Evolutionary conservation across 2,888 invertebrate genomes (phyloP).

Genomic region (Epinotia demarniana): DNA sequence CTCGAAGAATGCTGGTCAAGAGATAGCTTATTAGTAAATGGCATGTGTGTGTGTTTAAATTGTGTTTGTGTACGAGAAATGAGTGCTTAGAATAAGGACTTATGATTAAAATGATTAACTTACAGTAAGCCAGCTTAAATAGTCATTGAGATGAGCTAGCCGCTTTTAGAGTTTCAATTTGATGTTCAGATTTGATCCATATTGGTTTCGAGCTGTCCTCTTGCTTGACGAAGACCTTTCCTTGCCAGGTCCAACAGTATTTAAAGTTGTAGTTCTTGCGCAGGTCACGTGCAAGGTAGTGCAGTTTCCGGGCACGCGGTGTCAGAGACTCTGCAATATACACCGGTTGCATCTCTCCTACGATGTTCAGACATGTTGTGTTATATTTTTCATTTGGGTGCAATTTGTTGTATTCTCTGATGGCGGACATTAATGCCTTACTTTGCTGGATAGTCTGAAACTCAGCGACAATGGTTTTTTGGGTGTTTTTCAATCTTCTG

Average conservation of each 20-base stretch:
- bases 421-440: not conserved
- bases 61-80: not conserved
- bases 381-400: conserved; percentile 2
- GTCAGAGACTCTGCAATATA: conserved; percentile 1
- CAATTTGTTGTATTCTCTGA: not conserved
- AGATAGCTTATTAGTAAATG: not conserved
- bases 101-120: not conserved
- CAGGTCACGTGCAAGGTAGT: not conserved
- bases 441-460: not conserved
- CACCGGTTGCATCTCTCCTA: not conserved
- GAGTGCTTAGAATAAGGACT: not conserved
- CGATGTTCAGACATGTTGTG: not conserved
- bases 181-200: not conserved
- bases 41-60: not conserved
- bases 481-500: not conserved
- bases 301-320: conserved; percentile 8
- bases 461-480: not conserved
- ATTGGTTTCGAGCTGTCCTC: not conserved
- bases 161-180: conserved; percentile 1
- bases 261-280: not conserved
- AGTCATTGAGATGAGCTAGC: not conserved
- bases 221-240: conserved; percentile 4
- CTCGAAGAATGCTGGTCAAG: not conserved
- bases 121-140: not conserved
- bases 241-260: conserved; percentile 9